Conservation (phyloP, 2,888 invertebrate species). For the Pherbina coryleti region DNA sequence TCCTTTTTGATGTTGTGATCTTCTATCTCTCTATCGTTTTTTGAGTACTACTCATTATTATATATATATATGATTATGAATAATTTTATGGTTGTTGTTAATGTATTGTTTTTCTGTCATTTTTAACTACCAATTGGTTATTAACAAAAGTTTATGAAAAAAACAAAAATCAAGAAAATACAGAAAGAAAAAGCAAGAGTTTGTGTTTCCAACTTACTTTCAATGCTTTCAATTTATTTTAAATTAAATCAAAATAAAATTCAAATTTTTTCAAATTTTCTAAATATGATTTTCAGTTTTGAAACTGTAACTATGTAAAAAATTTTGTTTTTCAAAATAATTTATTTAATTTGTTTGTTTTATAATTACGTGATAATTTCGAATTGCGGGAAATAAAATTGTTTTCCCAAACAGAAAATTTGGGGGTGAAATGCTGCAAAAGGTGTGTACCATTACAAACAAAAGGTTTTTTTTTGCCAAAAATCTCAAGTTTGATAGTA, state of each 20-base stretch:
- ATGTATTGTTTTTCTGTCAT: background rate
- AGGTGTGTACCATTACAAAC: no score
- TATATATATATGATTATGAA: conserved; percentile 44
- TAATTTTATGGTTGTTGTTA: conserved; percentile 31
- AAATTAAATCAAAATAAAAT: background rate
- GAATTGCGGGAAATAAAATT: no score
- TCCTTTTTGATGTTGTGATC: conserved; percentile 70
- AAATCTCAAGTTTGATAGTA: no score
- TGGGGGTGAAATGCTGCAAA: no score
- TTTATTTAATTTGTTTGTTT: no score
- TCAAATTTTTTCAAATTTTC: background rate
- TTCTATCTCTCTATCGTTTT: conserved; percentile 55
- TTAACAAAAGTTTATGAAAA: conserved; percentile 21
- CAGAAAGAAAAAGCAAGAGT: background rate
- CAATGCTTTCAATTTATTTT: conserved; percentile 15
- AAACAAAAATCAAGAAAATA: background rate
- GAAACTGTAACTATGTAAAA: background rate
- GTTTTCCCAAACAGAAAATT: no score
- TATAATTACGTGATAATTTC: no score
- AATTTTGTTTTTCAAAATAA: no score
- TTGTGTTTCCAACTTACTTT: background rate
- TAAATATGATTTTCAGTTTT: background rate
- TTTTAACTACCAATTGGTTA: conserved; percentile 28
- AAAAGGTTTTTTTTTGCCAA: no score
- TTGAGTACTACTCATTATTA: conserved; percentile 47